Percentiles rank a stretch among this genome's conserved stretches.
phyloP scores from a whole-genome alignment of 1,140 invertebrate genomes.

The Drosophila kohkoa region DNA sequence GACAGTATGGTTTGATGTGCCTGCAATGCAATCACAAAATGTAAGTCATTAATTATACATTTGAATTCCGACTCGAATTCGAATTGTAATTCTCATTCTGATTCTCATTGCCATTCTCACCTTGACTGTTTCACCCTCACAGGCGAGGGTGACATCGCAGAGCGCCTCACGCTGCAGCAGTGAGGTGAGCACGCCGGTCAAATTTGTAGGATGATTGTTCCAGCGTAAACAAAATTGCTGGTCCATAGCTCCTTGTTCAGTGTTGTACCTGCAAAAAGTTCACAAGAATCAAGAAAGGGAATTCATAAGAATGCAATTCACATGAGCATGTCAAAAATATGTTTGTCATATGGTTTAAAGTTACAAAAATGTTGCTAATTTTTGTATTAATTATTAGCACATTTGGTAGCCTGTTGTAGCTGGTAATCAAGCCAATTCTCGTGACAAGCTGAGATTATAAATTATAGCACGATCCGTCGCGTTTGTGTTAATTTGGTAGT shows the following conservation, averaged over 20 bases:
- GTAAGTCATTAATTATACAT: too few relatives aligned
- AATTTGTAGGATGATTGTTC: slow-evolving; percentile 96
- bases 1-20: slow-evolving; percentile 97
- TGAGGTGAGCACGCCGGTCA: slow-evolving; percentile 94
- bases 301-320: not conserved
- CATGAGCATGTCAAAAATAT: not conserved
- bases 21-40: slow-evolving; percentile 63
- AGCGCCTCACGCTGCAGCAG: slow-evolving; percentile 93
- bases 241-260: slow-evolving; percentile 90
- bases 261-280: slow-evolving; percentile 76
- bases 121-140: slow-evolving; percentile 95
- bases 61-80: too few relatives aligned
- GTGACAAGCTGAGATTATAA: not conserved
- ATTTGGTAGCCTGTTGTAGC: not conserved
- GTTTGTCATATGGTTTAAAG: not conserved
- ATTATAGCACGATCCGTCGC: not conserved
- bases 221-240: slow-evolving; percentile 97
- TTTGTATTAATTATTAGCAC: not conserved
- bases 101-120: slow-evolving; percentile 67
- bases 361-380: slow-evolving; percentile 5
- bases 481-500: slow-evolving; percentile 2
- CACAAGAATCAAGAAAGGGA: too few relatives aligned
- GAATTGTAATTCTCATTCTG: not conserved
- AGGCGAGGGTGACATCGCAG: slow-evolving; percentile 96
- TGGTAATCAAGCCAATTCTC: not conserved